Percentiles rank a stretch among this genome's conserved stretches.
Evolutionary conservation across 1,140 invertebrate genomes (phyloP).

Genomic region (Drosophila prosaltans): DNA sequence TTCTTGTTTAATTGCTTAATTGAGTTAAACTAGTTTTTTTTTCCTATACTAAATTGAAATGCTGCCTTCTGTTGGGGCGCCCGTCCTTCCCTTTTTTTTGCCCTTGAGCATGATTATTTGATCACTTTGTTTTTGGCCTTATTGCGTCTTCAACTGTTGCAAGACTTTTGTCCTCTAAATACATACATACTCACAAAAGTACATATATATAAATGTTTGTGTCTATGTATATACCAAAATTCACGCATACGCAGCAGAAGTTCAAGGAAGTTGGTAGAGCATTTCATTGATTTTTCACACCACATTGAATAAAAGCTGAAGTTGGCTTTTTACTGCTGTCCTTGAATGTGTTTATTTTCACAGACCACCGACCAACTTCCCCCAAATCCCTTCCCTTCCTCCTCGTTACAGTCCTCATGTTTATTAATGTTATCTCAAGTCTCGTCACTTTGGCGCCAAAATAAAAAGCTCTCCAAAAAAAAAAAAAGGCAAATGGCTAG

Average conservation of each 20-base stretch:
- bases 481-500: background rate
- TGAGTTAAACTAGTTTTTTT: slow-evolving; percentile 8
- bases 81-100: background rate
- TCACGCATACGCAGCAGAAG: slow-evolving; percentile 2
- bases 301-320: slow-evolving; percentile 33
- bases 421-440: slow-evolving; percentile 51
- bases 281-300: slow-evolving; percentile 75
- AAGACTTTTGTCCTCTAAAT: background rate
- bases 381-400: background rate
- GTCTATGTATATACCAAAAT: background rate
- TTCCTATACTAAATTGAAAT: background rate
- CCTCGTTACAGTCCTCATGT: slow-evolving; percentile 19
- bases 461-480: background rate
- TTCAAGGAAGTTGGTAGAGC: slow-evolving; percentile 21
- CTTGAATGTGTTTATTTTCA: slow-evolving; percentile 68
- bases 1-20: slow-evolving; percentile 9
- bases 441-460: slow-evolving; percentile 45
- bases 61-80: background rate
- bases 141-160: background rate
- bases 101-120: slow-evolving; percentile 9
- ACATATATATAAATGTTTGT: background rate
- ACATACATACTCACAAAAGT: background rate
- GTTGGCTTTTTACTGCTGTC: slow-evolving; percentile 35
- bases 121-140: slow-evolving; percentile 6
- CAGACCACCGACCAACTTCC: background rate